Conservation (phyloP, 2,888 invertebrate genomes). For the Brenthis hecate region DNA sequence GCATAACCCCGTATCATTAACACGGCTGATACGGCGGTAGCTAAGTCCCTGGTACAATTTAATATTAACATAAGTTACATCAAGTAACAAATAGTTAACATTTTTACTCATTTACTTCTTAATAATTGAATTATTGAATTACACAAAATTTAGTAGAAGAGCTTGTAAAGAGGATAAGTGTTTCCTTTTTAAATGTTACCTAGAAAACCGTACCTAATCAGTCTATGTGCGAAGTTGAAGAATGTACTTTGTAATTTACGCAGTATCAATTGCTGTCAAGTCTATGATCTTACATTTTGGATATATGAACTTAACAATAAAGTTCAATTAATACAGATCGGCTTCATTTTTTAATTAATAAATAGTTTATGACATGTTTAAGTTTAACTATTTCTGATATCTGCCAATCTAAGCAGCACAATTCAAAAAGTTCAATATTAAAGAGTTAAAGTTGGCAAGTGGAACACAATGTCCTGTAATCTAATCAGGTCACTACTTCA, state of each 20-base stretch:
- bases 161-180: conserved; percentile 26
- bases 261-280: too few species aligned
- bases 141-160: conserved; percentile 4
- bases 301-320: too few species aligned
- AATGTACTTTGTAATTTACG: too few species aligned
- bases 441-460: conserved; percentile 52
- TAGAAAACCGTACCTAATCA: conserved; percentile 4
- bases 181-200: conserved; percentile 27
- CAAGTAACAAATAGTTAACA: not conserved
- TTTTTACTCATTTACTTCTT: not conserved
- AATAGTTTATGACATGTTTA: conserved; percentile 12
- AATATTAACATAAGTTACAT: conserved; percentile 1
- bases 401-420: conserved; percentile 6
- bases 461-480: conserved; percentile 68
- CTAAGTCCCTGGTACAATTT: not conserved
- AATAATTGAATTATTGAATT: conserved; percentile 16
- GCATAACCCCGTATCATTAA: too few species aligned
- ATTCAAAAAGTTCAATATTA: conserved; percentile 27
- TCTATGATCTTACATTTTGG: too few species aligned
- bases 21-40: too few species aligned
- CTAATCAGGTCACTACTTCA: conserved; percentile 64
- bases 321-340: not conserved
- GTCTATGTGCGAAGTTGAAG: conserved; percentile 10
- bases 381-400: conserved; percentile 13
- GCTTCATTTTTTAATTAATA: not conserved